Evolutionary conservation across 2,113 vertebrate genomes (phyloP).

Genomic region (Xenopus borealis): DNA sequence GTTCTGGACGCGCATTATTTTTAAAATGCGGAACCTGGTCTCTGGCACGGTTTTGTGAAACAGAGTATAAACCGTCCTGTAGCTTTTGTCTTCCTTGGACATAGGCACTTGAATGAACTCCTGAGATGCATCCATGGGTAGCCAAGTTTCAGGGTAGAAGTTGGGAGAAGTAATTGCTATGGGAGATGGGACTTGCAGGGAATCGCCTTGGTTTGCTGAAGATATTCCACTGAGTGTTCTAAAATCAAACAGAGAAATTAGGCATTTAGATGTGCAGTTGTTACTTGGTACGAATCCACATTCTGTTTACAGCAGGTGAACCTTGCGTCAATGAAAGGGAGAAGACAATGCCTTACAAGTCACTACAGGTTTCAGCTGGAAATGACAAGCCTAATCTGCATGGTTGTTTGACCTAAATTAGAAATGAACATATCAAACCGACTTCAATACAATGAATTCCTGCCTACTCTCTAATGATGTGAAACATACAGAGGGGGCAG

Average conservation of each 20-base stretch:
- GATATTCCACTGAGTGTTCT: conserved; percentile 83
- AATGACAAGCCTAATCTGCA: neutral
- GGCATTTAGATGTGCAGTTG: neutral
- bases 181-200: conserved; percentile 69
- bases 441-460: neutral
- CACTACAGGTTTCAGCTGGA: neutral
- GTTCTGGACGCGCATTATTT: conserved; percentile 94
- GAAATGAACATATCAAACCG: neutral
- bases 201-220: conserved; percentile 57
- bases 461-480: neutral
- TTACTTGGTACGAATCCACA: neutral
- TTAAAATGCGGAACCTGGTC: conserved; percentile 92
- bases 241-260: conserved; percentile 13
- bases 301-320: neutral
- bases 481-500: neutral
- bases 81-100: conserved; percentile 91
- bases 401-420: neutral
- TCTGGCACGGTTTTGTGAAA: conserved; percentile 98
- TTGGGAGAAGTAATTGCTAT: conserved; percentile 71
- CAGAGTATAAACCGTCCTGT: conserved; percentile 94
- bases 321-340: too few species aligned
- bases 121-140: conserved; percentile 87
- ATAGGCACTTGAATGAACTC: conserved; percentile 98
- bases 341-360: neutral
- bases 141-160: conserved; percentile 94